These are phyloP conservation scores for Odocoileus hemionus DNA, from an alignment of 2,113 vertebrate species.

Conservation along the genomic window DNA sequence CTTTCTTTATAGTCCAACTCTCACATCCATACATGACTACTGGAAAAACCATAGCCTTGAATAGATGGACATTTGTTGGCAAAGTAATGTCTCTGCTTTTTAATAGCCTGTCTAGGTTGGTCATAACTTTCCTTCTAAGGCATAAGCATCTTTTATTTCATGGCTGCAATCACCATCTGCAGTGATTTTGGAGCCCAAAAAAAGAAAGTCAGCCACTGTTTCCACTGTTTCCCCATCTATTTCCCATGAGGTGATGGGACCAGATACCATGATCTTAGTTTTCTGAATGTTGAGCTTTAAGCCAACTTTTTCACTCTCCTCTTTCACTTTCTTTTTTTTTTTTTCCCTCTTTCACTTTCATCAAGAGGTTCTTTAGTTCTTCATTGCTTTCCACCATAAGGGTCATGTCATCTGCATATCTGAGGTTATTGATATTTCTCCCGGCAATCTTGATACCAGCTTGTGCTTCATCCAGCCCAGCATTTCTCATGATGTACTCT, in stretches of 20 bases:
- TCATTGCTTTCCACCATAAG: neutral
- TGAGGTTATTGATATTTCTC: neutral
- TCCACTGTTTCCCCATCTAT: neutral
- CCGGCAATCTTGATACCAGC: neutral
- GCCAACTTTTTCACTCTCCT: neutral
- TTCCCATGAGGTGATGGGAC: neutral
- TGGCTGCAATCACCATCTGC: neutral
- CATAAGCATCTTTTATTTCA: neutral
- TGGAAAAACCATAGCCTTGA: neutral
- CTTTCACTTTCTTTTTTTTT: too few relatives aligned
- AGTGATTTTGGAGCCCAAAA: neutral
- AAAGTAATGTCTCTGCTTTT: neutral
- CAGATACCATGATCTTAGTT: rapidly evolving
- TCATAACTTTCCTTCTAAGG: neutral
- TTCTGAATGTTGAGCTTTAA: neutral
- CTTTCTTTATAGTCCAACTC: neutral
- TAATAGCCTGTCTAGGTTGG: neutral
- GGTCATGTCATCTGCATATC: neutral
- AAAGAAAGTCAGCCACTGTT: neutral
- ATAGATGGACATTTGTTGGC: neutral
- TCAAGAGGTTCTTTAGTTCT: neutral
- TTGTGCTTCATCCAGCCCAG: neutral
- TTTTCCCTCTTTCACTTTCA: neutral
- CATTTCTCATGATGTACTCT: neutral
- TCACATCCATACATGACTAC: neutral